phyloP scores from a whole-genome alignment of 2,797 vertebrate genomes.

The Ctenosaura bakeri region DNA sequence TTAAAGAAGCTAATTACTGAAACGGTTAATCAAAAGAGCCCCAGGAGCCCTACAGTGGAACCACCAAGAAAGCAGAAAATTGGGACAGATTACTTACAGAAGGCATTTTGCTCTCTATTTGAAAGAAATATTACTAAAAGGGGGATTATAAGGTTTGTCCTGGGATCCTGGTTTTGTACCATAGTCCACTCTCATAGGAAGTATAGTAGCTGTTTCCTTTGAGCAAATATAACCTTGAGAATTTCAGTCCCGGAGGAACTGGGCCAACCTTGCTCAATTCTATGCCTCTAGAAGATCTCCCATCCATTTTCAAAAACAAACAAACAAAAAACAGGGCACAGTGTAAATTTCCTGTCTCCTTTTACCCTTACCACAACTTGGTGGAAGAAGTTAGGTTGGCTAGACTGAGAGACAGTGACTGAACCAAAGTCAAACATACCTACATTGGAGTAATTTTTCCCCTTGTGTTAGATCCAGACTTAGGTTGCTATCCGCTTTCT shows the following conservation, averaged over 20 bases:
- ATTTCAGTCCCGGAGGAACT: not conserved
- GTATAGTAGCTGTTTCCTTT: not conserved
- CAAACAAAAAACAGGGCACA: not conserved
- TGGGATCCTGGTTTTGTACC: not conserved
- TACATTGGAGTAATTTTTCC: not conserved
- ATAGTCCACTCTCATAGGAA: not conserved
- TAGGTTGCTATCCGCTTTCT: not conserved
- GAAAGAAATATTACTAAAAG: not conserved
- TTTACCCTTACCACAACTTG: not conserved
- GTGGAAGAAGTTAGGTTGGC: not conserved
- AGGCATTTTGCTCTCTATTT: not conserved
- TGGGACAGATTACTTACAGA: not conserved
- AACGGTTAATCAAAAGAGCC: slow-evolving; percentile 20
- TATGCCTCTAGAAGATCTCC: not conserved
- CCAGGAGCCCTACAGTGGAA: not conserved
- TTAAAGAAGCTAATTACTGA: slow-evolving; percentile 39
- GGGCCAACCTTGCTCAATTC: not conserved
- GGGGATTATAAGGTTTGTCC: not conserved
- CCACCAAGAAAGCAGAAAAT: not conserved
- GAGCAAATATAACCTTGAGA: not conserved
- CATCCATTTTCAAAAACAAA: not conserved
- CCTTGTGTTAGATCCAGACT: not conserved
- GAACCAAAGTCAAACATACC: not conserved
- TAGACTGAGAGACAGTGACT: not conserved
- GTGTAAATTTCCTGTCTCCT: not conserved